Base-by-base conservation (phyloP, 2,888 invertebrate species). In the Graphium colonna region DNA sequence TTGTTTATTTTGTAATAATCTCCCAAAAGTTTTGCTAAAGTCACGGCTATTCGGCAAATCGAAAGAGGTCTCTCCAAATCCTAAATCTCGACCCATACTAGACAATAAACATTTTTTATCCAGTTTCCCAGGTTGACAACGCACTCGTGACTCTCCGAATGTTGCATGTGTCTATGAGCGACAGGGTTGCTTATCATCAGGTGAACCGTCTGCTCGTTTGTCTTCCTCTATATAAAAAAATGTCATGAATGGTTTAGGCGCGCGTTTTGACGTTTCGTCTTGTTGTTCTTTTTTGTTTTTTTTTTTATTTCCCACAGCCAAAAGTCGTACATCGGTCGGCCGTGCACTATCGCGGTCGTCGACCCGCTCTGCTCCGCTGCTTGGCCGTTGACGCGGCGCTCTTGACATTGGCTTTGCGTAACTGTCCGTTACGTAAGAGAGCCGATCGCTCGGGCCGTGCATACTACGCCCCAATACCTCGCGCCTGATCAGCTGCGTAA, bases 381-480 rank as follows among this genome's bases (percentile, higher is more conserved):
- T 60, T 50, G 55, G 38, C 56, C 60, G 66, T 69, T 67, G 72
- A 71, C 74, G 72, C 70, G 83, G n/a, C n/a, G n/a, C 58, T 83
- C 86, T 84, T 87, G 86, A 86, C 87, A 85, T 84, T 86, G 86
- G 71, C 62, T 74, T 76, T 77, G 69, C 77, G 74, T 77, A 78
- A 79, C 73, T 71, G 69, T 67, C 59, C 60, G 61, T 69, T 79
- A 75, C 72, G 71, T 72, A 77, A 77, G 57, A 57, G 52, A 48
- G 58, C 57, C 56, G 18, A 16, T 10, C 8, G 26, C 3, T 26
- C 26, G 21, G 12, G 9, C 15, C 4, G 26, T 21, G 39, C 48
- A 48, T 12, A 36, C 39, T 38, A 26, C 52, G 47, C 18, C 26
- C 39, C 47, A 47, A 47, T 28, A 45, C 26, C 31, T 45, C 9